phyloP scores from a whole-genome alignment of 1,140 invertebrate species.

The Zophobas morio region DNA sequence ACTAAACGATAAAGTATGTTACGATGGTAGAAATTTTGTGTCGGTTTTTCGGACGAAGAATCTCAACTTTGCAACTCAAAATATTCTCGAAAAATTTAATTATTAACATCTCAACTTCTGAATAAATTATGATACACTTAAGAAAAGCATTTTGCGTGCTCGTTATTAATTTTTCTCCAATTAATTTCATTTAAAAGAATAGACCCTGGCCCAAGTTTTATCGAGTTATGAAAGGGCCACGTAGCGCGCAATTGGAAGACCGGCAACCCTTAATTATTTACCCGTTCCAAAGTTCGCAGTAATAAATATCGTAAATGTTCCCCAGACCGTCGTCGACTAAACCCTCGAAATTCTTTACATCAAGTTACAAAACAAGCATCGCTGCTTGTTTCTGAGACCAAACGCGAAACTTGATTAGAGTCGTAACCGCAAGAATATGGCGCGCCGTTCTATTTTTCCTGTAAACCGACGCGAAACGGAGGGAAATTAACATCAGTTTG shows the following conservation, averaged over 20 bases:
- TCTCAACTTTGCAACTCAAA: neutral
- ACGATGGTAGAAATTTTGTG: too few species aligned
- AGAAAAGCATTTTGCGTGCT: neutral
- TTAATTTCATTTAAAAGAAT: slow-evolving; percentile 30
- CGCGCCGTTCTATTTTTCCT: too few species aligned
- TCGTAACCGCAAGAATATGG: neutral
- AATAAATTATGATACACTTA: slow-evolving; percentile 4
- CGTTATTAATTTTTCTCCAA: slow-evolving; percentile 30
- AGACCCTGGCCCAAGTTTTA: slow-evolving; percentile 2
- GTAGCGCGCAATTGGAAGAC: neutral
- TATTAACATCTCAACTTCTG: slow-evolving; percentile 12
- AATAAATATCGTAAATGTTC: slow-evolving; percentile 20
- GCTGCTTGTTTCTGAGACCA: neutral
- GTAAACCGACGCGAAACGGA: too few species aligned
- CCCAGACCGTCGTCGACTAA: neutral
- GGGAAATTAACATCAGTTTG: too few species aligned
- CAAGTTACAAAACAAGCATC: slow-evolving; percentile 31
- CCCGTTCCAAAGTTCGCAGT: slow-evolving; percentile 1
- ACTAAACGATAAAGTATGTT: too few species aligned
- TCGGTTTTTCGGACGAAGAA: neutral
- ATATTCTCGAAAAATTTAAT: slow-evolving; percentile 10
- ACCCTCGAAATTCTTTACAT: slow-evolving; percentile 10
- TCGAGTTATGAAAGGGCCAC: slow-evolving; percentile 7
- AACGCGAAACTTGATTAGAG: neutral
- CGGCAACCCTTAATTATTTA: slow-evolving; percentile 25